phyloP scores from a whole-genome alignment of 2,113 vertebrate genomes.

The Tragelaphus scriptus region DNA sequence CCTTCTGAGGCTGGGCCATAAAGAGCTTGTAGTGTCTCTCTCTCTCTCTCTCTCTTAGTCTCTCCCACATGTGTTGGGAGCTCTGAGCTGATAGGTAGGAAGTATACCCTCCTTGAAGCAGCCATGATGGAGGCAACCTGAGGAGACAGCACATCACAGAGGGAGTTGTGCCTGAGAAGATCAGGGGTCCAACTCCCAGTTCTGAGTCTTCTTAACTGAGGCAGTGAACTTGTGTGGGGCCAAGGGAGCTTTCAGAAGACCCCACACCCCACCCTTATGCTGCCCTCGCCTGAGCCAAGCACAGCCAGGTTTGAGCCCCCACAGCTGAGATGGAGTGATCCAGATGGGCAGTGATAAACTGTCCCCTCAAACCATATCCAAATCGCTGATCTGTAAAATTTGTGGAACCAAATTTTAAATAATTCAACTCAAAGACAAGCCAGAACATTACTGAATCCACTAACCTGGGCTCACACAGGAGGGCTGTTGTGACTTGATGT shows the following conservation, averaged over 20 bases:
- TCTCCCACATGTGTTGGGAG: not conserved
- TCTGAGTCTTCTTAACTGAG: not conserved
- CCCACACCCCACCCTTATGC: not conserved
- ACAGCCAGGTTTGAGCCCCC: not conserved
- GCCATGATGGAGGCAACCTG: rapidly evolving
- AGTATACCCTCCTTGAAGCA: not conserved
- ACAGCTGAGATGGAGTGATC: too few species aligned
- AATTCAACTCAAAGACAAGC: not conserved
- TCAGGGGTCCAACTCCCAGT: not conserved
- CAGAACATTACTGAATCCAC: not conserved
- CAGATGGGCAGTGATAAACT: not conserved
- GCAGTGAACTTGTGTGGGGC: too few species aligned
- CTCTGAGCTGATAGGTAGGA: not conserved
- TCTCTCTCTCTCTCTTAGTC: too few species aligned
- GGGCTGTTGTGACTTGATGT: not conserved
- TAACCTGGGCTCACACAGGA: not conserved
- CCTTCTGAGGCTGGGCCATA: not conserved
- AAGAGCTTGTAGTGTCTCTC: rapidly evolving
- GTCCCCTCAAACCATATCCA: not conserved
- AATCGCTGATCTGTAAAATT: not conserved
- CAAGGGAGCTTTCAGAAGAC: not conserved
- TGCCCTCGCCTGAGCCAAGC: not conserved
- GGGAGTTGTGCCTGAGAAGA: not conserved
- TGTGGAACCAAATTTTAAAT: not conserved
- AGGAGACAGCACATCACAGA: not conserved